Evolutionary conservation across 2,888 invertebrate genomes (phyloP).

Genomic region (Polymixis flavicincta): DNA sequence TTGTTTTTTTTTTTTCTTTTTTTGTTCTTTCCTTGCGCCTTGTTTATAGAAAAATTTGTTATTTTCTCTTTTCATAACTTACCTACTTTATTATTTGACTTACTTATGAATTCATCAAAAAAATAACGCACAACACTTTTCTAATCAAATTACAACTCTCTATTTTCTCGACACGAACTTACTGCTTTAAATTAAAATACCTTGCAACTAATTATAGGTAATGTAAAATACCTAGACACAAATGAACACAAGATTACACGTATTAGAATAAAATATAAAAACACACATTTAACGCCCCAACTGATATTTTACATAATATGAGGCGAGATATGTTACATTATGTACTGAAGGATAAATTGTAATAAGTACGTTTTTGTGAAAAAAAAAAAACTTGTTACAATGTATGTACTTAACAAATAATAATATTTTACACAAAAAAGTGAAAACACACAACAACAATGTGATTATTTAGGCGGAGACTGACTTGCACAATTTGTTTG

Average conservation of each 20-base stretch:
- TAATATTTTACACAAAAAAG: no score
- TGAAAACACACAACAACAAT: neutral
- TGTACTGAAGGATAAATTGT: neutral
- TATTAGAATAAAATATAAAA: conserved; percentile 3
- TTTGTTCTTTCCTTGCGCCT: neutral
- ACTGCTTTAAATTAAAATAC: neutral
- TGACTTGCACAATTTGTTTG: no score
- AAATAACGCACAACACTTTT: neutral
- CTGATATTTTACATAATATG: neutral
- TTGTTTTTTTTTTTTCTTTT: neutral
- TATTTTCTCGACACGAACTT: conserved; percentile 2
- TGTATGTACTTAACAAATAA: no score
- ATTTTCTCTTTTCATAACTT: neutral
- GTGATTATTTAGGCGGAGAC: no score
- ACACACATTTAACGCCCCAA: neutral
- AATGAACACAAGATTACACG: conserved; percentile 36
- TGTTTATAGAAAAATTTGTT: neutral
- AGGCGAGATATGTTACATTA: conserved; percentile 5
- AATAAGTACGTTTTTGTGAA: neutral
- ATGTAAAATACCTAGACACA: conserved; percentile 37
- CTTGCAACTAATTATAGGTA: neutral
- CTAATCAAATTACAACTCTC: neutral
- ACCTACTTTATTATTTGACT: neutral
- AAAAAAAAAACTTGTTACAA: no score
- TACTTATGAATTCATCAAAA: neutral